phyloP scores from a whole-genome alignment of 2,888 invertebrate genomes.

The Drosophila planitibia region DNA sequence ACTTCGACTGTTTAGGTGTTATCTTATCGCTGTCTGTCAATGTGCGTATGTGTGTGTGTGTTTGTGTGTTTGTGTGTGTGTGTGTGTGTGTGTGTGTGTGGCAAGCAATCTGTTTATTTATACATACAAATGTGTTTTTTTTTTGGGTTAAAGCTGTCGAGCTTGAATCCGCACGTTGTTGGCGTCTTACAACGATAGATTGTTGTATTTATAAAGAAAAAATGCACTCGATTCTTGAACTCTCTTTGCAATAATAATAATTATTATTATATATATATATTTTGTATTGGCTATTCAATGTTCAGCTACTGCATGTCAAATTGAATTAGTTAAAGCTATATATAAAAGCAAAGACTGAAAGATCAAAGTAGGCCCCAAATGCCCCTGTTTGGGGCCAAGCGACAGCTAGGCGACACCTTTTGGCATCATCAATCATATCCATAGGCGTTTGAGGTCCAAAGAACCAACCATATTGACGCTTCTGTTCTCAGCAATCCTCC shows the following conservation, averaged over 20 bases:
- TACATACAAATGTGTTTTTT: constrained; percentile 13
- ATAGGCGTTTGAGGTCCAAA: constrained; percentile 24
- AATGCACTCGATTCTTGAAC: constrained; percentile 7
- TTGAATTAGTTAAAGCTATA: constrained; percentile 2
- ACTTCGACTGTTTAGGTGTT: constrained; percentile 47
- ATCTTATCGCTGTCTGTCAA: constrained; percentile 54
- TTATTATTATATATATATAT: constrained; percentile 3
- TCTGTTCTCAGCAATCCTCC: constrained; percentile 32
- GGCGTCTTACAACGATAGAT: constrained; percentile 12
- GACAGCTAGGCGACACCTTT: constrained; percentile 56
- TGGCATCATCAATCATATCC: constrained; percentile 68
- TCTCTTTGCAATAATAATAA: constrained; percentile 23
- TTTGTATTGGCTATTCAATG: neutral
- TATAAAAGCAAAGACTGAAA: constrained; percentile 6
- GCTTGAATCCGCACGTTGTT: constrained; percentile 28
- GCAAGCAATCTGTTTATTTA: constrained; percentile 39
- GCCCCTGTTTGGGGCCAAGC: neutral
- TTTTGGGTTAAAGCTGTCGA: constrained; percentile 31
- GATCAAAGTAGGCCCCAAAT: constrained; percentile 36
- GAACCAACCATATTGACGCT: constrained; percentile 42
- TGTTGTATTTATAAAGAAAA: neutral
- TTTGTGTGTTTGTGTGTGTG: constrained; percentile 18
- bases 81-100: constrained; percentile 19
- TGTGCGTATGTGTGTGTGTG: constrained; percentile 12
- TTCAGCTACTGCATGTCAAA: neutral